Conservation (phyloP, 2,113 vertebrate species). For the Microtus richardsoni region DNA sequence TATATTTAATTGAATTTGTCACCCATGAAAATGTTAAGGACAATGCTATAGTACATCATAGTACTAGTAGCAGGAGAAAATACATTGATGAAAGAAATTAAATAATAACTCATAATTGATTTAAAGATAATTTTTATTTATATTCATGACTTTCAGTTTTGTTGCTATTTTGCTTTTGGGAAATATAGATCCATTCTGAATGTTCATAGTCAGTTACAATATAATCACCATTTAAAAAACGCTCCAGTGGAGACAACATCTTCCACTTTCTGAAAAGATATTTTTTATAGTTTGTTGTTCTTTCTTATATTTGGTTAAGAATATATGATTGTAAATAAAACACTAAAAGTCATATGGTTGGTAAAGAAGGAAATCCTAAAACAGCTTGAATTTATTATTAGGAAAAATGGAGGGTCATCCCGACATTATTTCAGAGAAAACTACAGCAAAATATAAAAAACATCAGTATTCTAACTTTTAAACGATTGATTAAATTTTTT, state of each 20-base stretch:
- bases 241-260: background rate
- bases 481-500: slow-evolving; percentile 48
- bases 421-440: slow-evolving; percentile 43
- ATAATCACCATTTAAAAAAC: slow-evolving; percentile 12
- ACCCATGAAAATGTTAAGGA: slow-evolving; percentile 85
- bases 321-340: slow-evolving; percentile 30
- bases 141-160: slow-evolving; percentile 38
- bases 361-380: slow-evolving; percentile 26
- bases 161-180: slow-evolving; percentile 10
- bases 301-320: background rate
- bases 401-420: background rate
- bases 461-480: background rate
- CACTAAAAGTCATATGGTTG: background rate
- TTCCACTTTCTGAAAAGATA: background rate
- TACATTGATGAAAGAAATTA: slow-evolving; percentile 61
- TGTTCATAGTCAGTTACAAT: background rate
- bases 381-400: background rate
- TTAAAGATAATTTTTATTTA: background rate
- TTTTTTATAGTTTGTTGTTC: background rate
- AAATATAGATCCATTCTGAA: background rate
- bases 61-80: background rate
- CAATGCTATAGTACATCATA: slow-evolving; percentile 71
- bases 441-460: background rate
- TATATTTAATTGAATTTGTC: slow-evolving; percentile 91
- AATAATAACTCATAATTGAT: slow-evolving; percentile 69